Percentiles rank a stretch among this genome's conserved stretches.
Conservation (phyloP, 1,140 invertebrate species). For the Drosophila mauritiana region DNA sequence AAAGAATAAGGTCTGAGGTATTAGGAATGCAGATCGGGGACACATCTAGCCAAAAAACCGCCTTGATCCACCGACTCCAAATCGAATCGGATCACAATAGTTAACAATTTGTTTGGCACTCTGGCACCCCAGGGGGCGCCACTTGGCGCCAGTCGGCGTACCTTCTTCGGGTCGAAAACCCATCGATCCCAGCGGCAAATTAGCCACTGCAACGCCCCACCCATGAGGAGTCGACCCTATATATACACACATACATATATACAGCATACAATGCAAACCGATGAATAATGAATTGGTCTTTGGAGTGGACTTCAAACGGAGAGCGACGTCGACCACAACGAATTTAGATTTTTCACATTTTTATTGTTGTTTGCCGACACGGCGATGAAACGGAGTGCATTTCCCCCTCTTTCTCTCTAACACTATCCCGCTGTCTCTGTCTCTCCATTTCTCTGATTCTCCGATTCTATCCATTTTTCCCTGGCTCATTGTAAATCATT, state of each 20-base stretch:
- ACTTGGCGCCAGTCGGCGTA: conserved; percentile 56
- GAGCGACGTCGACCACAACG: conserved; percentile 56
- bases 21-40: background rate
- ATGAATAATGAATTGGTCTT: conserved; percentile 78
- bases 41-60: background rate
- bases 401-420: conserved; percentile 1
- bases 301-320: conserved; percentile 44
- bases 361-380: conserved; percentile 73
- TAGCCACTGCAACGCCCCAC: conserved; percentile 73
- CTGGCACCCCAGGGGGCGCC: conserved; percentile 54
- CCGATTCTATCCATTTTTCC: conserved; percentile 1
- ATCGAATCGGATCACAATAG: conserved; percentile 51
- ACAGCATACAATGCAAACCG: conserved; percentile 36
- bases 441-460: background rate
- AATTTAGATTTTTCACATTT: conserved; percentile 71
- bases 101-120: conserved; percentile 72
- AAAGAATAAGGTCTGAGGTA: no score
- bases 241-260: background rate
- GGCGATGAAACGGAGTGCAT: conserved; percentile 41
- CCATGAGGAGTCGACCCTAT: background rate
- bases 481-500: conserved; percentile 73
- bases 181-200: conserved; percentile 46
- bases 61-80: conserved; percentile 16
- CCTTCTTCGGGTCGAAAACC: conserved; percentile 11
- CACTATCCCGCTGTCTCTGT: background rate